Conservation (phyloP, 2,888 invertebrate species). For the Microplitis deprimator region DNA sequence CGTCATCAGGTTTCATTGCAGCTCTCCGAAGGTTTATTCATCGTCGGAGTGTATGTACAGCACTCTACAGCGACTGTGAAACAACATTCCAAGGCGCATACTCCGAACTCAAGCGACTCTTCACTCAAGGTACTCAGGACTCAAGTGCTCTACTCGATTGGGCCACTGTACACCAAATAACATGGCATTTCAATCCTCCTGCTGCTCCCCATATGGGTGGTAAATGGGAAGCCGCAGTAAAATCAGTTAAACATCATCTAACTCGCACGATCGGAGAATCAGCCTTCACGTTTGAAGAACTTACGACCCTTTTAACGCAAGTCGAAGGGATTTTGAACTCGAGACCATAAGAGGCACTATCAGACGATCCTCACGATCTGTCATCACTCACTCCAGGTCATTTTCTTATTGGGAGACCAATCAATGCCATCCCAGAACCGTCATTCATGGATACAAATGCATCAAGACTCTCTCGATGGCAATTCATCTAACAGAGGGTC, state of each 20-base stretch:
- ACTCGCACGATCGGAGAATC: slow-evolving; percentile 21
- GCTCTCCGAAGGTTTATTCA: not conserved
- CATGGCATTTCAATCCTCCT: not conserved
- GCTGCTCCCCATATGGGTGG: not conserved
- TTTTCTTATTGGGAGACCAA: slow-evolving; percentile 13
- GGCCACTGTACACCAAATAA: not conserved
- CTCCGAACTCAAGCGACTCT: not conserved
- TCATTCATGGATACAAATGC: slow-evolving; percentile 41
- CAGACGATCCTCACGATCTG: slow-evolving; percentile 16
- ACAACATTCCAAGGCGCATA: not conserved
- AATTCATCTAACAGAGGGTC: slow-evolving; percentile 24
- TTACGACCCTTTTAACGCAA: slow-evolving; percentile 10
- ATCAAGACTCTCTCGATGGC: slow-evolving; percentile 40
- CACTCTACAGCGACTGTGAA: not conserved
- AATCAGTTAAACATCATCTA: not conserved
- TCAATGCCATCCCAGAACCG: slow-evolving; percentile 18
- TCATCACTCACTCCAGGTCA: slow-evolving; percentile 27
- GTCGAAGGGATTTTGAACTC: slow-evolving; percentile 25
- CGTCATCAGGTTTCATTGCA: not conserved
- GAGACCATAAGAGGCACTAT: slow-evolving; percentile 9
- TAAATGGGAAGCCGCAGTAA: not conserved
- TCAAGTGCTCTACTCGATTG: not conserved
- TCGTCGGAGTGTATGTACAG: not conserved
- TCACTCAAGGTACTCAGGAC: slow-evolving; percentile 7
- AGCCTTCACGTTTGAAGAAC: slow-evolving; percentile 32